Base-by-base conservation (phyloP, 37 sponge, comb jelly and placozoan genomes). In the Geodia barretti region DNA sequence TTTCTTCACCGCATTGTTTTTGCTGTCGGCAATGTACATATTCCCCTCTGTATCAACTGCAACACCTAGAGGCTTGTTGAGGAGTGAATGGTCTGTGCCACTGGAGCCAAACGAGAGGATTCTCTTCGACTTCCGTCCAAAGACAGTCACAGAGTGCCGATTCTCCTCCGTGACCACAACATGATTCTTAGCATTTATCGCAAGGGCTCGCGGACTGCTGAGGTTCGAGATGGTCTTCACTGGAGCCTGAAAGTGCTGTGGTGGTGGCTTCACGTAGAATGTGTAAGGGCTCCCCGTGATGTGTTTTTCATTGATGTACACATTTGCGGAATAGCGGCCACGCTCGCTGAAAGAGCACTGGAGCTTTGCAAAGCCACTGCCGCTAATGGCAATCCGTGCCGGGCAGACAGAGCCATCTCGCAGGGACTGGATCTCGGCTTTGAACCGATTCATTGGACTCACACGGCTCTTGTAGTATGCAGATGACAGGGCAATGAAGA, bases 281-380 rank as follows among this genome's bases (percentile, higher is more conserved):
- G 66, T 0, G 43, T 77, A 62, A 2, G 88, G 88, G 54, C 88
- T 88, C 8, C 83, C 83, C 39, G 24, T 70, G 4, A 88, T 77
- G 77, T 82, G 88, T 19, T 76, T 63, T 0, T 36, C 65, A 26
- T 71, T 60, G 9, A 81, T 60, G 3, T n/a, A 30, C 24, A 88
- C 83, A 3, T 21, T 59, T 0, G 81, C 30, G 31, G 26, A 5
- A 58, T 88, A 88, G 29, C 88, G 65, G 1, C 88, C 88, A 60
- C 88, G 47, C 58, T 88, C 88, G 2, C 77, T 42, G 60, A 88
- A 88, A 14, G 82, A 81, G 60, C 88, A 88, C 73, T 88, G 88
- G 9, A 88, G 30, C 65, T 88, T 88, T 41, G 88, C 88, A 82
- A 88, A 88, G 0, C 88, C 88, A 39, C 69, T 76, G 60, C 41